Evolutionary conservation across 2,113 vertebrate species (phyloP), one percentile per base, ranked within the genome.

Genomic region (Dinomys branickii): DNA sequence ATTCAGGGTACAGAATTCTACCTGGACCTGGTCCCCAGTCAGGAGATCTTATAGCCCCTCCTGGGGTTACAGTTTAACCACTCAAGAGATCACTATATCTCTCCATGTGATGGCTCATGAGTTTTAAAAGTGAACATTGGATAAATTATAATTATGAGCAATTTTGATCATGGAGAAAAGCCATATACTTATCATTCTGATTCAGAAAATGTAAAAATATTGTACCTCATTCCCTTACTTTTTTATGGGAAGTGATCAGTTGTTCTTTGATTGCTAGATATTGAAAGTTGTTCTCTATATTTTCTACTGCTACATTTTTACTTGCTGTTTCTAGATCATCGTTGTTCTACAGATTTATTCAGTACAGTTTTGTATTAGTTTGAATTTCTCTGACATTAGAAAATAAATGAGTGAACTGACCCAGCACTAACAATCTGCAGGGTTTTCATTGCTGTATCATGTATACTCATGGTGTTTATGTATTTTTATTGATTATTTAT

Each of bases 31-130:
- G 3, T 71, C 2, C 84, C 19, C 0, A 41, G 26, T 35, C 1
- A 71, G 7, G 33, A 67, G 17, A 54, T 0, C 0, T 61, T 24
- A 38, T 0, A 30, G 0, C 4, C 16, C 30, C 6, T 50, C 1
- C 11, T n/a, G 2, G 2, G 33, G 0, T 50, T 58, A 4, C 2
- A 58, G 1, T 1, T 78, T 71, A 28, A 61, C 58, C 33, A 69
- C 0, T 56, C 26, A 75, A 80, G 61, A 61, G 11, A 87, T 28
- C 13, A 10, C 3, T 54, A 0, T 13, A 30, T 52, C 86, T 28
- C 38, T 58, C 14, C 58, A 6, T 8, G 4, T 71, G 24, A 65
- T 47, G 38, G 24, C 10, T 84, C 1, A 17, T 30, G n/a, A 80
- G 9, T 28, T 80, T 85, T 11, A 73, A 86, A 93, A 47, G 3